phyloP scores from a whole-genome alignment of 1,140 invertebrate species.

The Orchestia grillus region DNA sequence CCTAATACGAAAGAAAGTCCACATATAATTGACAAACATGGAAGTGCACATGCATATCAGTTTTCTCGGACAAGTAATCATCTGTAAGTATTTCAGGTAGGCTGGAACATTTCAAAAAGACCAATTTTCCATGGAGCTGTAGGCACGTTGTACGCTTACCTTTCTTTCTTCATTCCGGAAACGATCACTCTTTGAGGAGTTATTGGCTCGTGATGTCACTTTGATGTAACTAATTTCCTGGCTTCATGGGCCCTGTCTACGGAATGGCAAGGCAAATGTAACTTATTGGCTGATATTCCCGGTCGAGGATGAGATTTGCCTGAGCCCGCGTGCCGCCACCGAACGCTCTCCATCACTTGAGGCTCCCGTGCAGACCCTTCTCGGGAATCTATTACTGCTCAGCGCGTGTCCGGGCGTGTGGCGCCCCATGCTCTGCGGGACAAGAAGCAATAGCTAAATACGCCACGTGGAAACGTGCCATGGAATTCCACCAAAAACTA shows the following conservation, averaged over 20 bases:
- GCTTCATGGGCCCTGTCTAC: slow-evolving; percentile 43
- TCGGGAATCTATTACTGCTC: neutral
- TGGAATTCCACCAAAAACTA: too few species aligned
- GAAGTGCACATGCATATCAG: too few species aligned
- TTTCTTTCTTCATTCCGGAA: neutral
- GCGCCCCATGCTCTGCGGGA: too few species aligned
- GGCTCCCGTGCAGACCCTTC: neutral
- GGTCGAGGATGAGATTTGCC: neutral
- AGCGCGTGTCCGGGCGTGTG: too few species aligned
- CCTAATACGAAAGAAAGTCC: too few species aligned
- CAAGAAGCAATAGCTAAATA: too few species aligned
- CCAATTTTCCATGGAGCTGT: neutral
- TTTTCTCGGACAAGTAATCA: neutral
- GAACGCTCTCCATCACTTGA: neutral
- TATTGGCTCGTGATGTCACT: slow-evolving; percentile 33
- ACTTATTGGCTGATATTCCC: slow-evolving; percentile 24
- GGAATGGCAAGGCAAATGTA: slow-evolving; percentile 27
- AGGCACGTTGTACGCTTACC: neutral
- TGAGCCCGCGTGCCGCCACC: neutral
- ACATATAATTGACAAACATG: too few species aligned
- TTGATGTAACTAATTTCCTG: slow-evolving; percentile 48
- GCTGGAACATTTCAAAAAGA: neutral
- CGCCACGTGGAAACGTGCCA: too few species aligned
- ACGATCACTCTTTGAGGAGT: neutral
- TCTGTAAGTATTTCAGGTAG: neutral